Percentiles rank a stretch among this genome's conserved stretches.
Conservation (phyloP, 2,797 vertebrate genomes). For the Uromys caudimaculatus region DNA sequence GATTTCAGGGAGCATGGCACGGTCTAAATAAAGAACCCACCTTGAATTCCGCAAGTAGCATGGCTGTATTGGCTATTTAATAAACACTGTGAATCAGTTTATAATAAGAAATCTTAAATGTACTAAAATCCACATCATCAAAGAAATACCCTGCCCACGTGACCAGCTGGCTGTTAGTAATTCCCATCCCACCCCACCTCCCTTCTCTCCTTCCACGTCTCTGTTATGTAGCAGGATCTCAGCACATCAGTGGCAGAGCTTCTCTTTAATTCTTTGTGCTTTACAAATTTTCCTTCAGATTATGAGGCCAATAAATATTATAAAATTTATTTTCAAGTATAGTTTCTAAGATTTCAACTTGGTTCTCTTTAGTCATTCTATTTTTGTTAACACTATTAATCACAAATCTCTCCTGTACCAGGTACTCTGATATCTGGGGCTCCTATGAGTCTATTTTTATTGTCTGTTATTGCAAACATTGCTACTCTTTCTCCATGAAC, state of each 20-base stretch:
- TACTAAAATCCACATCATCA: not conserved
- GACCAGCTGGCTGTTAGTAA: not conserved
- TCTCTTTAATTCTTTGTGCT: not conserved
- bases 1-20: not conserved
- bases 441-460: not conserved
- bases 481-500: not conserved
- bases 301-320: not conserved
- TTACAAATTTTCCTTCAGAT: not conserved
- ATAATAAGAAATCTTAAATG: not conserved
- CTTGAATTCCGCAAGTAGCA: not conserved
- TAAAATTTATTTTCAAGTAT: conserved; percentile 1
- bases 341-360: conserved; percentile 2
- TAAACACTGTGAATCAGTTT: not conserved
- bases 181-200: too few relatives aligned
- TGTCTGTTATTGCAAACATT: not conserved
- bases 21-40: conserved; percentile 20
- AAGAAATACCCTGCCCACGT: not conserved
- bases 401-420: not conserved
- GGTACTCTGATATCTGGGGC: not conserved
- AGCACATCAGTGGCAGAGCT: not conserved
- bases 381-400: not conserved
- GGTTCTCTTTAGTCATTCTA: not conserved
- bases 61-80: not conserved
- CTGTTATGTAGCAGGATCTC: not conserved
- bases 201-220: not conserved